Evolutionary conservation across 2,888 invertebrate species (phyloP), one percentile per base, ranked within the genome.

Genomic region (Pyralis farinalis): DNA sequence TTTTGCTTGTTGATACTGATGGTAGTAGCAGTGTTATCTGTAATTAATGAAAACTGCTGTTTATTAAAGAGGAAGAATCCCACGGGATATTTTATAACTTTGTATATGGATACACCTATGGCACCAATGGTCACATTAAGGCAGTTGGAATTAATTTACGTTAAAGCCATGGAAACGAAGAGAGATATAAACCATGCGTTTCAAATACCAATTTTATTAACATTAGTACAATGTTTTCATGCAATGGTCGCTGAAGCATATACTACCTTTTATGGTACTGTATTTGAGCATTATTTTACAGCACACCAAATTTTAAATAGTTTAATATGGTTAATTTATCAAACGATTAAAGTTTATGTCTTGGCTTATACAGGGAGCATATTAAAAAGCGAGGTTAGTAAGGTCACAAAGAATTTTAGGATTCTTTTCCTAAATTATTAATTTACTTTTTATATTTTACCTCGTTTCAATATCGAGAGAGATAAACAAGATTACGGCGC

Each of bases 221-320:
- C 72, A 0, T 53, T 70, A 1, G 33, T 81, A 7, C 86, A 85
- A 50, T 72, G 77, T 47, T 85, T 86, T 33, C 86, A 86, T 41
- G 46, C 74, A 0, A 71, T 83, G 28, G 71, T 86, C 1, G 81
- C 81, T 35, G 80, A 85, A 40, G 51, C 72, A 0, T 72, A 84
- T 45, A 80, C 78, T 1, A 71, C 85, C 28, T 84, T 77, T 49
- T 80, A 83, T 22, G 82, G 79, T 0, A 9, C 75, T 0, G 47
- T 71, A 0, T 34, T 71, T 0, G 52, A 66, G 8, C 51, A 49
- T 10, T 47, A 49, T 6, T 53, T 81, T 0, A 48, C 57, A 0
- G 25, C 56, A n/a, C 77, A 83, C 29, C 64, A 68, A 8, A 51
- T 75, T 3, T n/a, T 74, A 0, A 82, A 83, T 44, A 78, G 80